Conservation (phyloP, 2,113 vertebrate species). For the Nibea coibor region DNA sequence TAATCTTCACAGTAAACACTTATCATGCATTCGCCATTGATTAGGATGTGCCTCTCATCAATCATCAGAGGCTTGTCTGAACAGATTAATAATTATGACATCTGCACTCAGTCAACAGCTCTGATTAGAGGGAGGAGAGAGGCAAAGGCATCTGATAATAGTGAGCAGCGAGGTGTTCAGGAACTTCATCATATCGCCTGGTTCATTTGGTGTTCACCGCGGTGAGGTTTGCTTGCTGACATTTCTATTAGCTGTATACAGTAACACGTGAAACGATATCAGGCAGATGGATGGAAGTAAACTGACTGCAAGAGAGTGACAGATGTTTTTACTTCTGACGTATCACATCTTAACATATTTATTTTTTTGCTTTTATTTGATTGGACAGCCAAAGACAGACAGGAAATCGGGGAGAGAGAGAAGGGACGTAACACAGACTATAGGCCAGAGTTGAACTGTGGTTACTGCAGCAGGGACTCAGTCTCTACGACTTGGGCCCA, state of each 20-base stretch:
- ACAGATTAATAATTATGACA: constrained; percentile 83
- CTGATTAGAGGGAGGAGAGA: constrained; percentile 76
- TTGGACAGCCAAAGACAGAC: too few relatives aligned
- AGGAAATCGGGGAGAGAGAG: too few relatives aligned
- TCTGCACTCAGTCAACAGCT: constrained; percentile 81
- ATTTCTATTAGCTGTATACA: constrained; percentile 49
- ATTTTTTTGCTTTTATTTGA: too few relatives aligned
- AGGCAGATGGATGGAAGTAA: background rate
- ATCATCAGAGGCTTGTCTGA: constrained; percentile 81
- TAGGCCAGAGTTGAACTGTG: too few relatives aligned
- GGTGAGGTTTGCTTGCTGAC: constrained; percentile 51
- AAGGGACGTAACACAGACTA: too few relatives aligned
- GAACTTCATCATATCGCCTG: constrained; percentile 51
- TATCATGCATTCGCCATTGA: constrained; percentile 83
- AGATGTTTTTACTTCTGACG: background rate
- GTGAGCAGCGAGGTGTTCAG: constrained; percentile 59
- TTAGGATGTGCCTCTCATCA: constrained; percentile 84
- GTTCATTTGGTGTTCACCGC: constrained; percentile 53
- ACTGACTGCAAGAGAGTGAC: background rate
- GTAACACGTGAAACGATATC: background rate
- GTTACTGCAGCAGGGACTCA: too few relatives aligned
- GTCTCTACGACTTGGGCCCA: too few relatives aligned
- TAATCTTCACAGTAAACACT: constrained; percentile 85
- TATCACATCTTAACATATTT: background rate
- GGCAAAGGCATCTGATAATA: constrained; percentile 56